Evolutionary conservation across 2,888 invertebrate species (phyloP).

Genomic region (Pocota personata): DNA sequence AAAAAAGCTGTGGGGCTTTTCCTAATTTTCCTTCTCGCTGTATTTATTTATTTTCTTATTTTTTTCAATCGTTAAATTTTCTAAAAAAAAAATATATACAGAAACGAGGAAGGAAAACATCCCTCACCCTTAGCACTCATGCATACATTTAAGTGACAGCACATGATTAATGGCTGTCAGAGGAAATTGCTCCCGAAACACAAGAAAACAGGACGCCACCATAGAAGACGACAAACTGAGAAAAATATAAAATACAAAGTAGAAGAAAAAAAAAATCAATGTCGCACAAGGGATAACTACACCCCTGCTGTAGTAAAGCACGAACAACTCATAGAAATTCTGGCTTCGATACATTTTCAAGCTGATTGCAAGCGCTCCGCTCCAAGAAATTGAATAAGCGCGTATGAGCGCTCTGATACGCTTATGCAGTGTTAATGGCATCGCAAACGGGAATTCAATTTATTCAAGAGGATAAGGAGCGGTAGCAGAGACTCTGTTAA

Average conservation of each 20-base stretch:
- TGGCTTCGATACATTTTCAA: constrained; percentile 56
- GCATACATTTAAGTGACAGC: constrained; percentile 82
- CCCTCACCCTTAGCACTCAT: constrained; percentile 74
- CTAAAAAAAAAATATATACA: constrained; percentile 30
- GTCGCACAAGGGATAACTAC: constrained; percentile 72
- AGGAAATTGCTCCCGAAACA: constrained; percentile 77
- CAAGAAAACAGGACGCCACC: constrained; percentile 70
- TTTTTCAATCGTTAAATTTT: constrained; percentile 62
- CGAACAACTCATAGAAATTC: constrained; percentile 11
- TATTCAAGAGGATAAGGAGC: constrained; percentile 64
- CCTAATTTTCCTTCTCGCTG: constrained; percentile 58
- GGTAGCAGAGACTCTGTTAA: constrained; percentile 42
- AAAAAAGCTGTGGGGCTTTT: constrained; percentile 38
- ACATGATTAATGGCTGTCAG: constrained; percentile 84
- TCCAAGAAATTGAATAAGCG: constrained; percentile 60
- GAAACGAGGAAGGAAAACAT: constrained; percentile 52
- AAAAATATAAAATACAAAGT: constrained; percentile 62
- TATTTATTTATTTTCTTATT: constrained; percentile 42
- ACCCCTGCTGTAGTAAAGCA: constrained; percentile 24
- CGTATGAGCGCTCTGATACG: constrained; percentile 75
- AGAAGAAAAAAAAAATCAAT: constrained; percentile 75
- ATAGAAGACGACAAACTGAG: constrained; percentile 71
- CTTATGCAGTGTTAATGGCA: constrained; percentile 78
- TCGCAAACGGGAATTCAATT: constrained; percentile 76
- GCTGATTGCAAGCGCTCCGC: constrained; percentile 32